These are phyloP conservation scores for Anadara kagoshimensis DNA, from an alignment of 1,140 invertebrate genomes.

Conservation along the genomic window DNA sequence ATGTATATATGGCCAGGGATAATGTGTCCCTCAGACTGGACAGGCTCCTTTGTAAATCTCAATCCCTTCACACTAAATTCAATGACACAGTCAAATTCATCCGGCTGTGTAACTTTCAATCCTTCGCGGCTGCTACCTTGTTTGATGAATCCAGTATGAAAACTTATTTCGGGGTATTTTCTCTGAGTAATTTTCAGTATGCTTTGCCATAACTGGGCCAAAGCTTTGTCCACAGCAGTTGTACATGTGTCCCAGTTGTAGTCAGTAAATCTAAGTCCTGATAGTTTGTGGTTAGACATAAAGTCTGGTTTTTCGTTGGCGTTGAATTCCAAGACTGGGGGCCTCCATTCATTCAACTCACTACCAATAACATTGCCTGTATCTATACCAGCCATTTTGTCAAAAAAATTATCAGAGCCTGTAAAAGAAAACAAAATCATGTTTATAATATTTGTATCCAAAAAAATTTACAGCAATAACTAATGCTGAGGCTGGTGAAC, in stretches of 20 bases:
- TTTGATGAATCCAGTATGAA: neutral
- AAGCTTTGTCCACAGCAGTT: neutral
- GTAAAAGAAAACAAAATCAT: too few relatives aligned
- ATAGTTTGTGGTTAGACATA: neutral
- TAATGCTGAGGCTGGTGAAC: too few relatives aligned
- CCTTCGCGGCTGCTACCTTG: constrained; percentile 5
- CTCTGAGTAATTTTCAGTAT: neutral
- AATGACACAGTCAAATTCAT: constrained; percentile 6
- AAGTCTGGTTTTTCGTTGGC: neutral
- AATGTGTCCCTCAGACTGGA: neutral
- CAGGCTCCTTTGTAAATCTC: neutral
- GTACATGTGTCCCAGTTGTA: neutral
- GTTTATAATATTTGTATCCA: too few relatives aligned
- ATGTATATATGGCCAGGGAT: neutral
- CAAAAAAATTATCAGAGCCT: neutral
- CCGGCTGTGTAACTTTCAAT: constrained; percentile 7
- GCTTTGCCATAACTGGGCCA: neutral
- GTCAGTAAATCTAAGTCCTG: neutral
- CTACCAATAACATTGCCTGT: neutral
- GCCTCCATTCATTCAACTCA: neutral
- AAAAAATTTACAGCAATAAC: too few relatives aligned
- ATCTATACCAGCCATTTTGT: neutral
- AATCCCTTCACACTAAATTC: neutral
- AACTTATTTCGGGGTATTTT: neutral
- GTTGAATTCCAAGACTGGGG: neutral